phyloP scores from a whole-genome alignment of 2,888 invertebrate species.

The Melanophora roralis region DNA sequence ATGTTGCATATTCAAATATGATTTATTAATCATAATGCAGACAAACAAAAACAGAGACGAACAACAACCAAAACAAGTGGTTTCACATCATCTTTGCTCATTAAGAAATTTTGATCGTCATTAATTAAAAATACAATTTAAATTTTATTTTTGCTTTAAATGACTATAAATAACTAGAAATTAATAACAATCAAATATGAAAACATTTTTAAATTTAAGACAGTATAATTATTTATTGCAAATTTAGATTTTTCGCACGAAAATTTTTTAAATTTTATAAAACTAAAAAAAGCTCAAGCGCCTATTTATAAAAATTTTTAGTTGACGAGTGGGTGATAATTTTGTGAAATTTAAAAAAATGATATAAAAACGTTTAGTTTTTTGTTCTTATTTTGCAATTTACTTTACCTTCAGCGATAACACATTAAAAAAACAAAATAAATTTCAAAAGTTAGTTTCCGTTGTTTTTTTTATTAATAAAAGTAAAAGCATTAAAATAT shows the following conservation, averaged over 20 bases:
- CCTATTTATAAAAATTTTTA: slow-evolving; percentile 14
- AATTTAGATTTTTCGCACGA: no score
- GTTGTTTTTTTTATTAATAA: no score
- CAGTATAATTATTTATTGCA: background rate
- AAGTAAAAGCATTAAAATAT: slow-evolving; percentile 33
- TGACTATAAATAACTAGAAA: slow-evolving; percentile 1
- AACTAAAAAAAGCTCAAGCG: background rate
- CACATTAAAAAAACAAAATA: background rate
- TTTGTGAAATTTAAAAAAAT: background rate
- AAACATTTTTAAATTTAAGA: background rate
- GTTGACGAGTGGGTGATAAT: background rate
- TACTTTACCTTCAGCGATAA: no score
- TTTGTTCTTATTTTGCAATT: slow-evolving; percentile 7
- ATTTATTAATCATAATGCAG: slow-evolving; percentile 48
- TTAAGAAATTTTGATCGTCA: slow-evolving; percentile 12
- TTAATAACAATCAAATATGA: background rate
- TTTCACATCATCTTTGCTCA: slow-evolving; percentile 21
- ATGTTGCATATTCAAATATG: slow-evolving; percentile 45
- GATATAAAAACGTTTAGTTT: background rate
- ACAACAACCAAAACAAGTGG: slow-evolving; percentile 32
- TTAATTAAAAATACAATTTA: slow-evolving; percentile 27
- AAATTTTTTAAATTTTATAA: no score
- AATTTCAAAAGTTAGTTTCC: no score
- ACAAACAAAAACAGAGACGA: slow-evolving; percentile 7
- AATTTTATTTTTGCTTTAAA: slow-evolving; percentile 4